Conservation (phyloP, 2,888 invertebrate genomes). For the Penaeus monodon region DNA sequence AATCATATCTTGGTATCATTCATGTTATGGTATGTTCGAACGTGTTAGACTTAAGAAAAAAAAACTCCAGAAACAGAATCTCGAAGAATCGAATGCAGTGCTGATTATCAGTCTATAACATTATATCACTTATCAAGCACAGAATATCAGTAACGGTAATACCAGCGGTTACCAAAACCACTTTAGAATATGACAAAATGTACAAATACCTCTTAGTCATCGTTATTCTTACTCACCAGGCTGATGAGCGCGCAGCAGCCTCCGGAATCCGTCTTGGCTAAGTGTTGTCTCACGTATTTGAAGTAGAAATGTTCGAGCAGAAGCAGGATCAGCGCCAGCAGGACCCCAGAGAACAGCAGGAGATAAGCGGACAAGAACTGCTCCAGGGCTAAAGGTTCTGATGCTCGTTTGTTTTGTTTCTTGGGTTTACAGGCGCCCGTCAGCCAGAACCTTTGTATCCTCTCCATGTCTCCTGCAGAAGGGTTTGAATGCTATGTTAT, state of each 20-base stretch:
- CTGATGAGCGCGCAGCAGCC: constrained; percentile 95
- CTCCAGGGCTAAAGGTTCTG: constrained; percentile 89
- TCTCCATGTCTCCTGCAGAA: constrained; percentile 85
- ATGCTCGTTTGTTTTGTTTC: constrained; percentile 88
- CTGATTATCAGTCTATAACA: too few relatives aligned
- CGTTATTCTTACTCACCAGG: constrained; percentile 77
- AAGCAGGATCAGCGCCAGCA: constrained; percentile 88
- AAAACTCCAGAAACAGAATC: too few relatives aligned
- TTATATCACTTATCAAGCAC: too few relatives aligned
- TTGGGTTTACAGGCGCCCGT: constrained; percentile 95
- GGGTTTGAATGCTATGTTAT: not conserved
- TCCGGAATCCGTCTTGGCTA: constrained; percentile 89
- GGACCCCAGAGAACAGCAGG: constrained; percentile 92
- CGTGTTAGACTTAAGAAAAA: too few relatives aligned
- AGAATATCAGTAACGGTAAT: too few relatives aligned
- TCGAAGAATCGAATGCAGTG: too few relatives aligned
- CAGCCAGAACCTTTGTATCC: constrained; percentile 93
- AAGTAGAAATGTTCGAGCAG: constrained; percentile 95
- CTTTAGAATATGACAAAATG: too few relatives aligned
- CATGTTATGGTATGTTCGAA: too few relatives aligned
- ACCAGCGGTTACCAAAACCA: too few relatives aligned
- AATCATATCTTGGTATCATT: too few relatives aligned
- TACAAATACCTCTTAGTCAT: too few relatives aligned
- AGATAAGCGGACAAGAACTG: constrained; percentile 92
- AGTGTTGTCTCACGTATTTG: constrained; percentile 88